These are phyloP conservation scores for Xyrichtys novacula DNA, from an alignment of 2,797 vertebrate species.

Conservation along the genomic window DNA sequence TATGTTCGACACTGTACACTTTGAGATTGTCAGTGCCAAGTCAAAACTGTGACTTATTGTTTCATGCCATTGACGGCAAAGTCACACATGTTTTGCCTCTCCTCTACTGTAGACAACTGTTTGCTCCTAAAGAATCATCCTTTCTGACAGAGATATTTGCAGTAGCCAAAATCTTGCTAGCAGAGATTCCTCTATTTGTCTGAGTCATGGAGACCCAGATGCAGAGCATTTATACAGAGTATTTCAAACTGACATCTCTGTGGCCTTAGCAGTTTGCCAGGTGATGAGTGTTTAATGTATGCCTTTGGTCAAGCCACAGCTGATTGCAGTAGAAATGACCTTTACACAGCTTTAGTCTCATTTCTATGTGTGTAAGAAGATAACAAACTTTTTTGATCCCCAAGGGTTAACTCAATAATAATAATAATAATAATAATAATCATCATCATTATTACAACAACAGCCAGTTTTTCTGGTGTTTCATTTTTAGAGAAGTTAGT, in stretches of 20 bases:
- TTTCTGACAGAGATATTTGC: slow-evolving; percentile 45
- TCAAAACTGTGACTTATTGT: too few species aligned
- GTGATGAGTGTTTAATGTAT: slow-evolving; percentile 14
- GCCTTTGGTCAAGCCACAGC: slow-evolving; percentile 24
- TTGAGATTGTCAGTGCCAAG: too few species aligned
- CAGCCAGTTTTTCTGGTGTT: neutral
- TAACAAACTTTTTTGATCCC: too few species aligned
- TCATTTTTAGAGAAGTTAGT: slow-evolving; percentile 8
- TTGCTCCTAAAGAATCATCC: too few species aligned
- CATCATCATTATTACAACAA: too few species aligned
- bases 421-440: too few species aligned
- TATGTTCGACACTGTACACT: too few species aligned
- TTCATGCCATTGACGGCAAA: too few species aligned
- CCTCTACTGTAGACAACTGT: too few species aligned
- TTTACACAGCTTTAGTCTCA: neutral
- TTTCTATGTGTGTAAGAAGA: neutral
- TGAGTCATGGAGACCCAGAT: neutral
- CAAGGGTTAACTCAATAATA: too few species aligned
- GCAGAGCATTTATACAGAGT: slow-evolving; percentile 15
- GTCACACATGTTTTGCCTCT: too few species aligned
- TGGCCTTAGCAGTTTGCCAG: slow-evolving; percentile 18
- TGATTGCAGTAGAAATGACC: slow-evolving; percentile 20
- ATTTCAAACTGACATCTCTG: slow-evolving; percentile 27
- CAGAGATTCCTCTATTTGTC: neutral
- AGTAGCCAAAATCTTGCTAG: slow-evolving; percentile 1